Evolutionary conservation across 2,888 invertebrate genomes (phyloP).

Genomic region (Drosophila macrothrix): DNA sequence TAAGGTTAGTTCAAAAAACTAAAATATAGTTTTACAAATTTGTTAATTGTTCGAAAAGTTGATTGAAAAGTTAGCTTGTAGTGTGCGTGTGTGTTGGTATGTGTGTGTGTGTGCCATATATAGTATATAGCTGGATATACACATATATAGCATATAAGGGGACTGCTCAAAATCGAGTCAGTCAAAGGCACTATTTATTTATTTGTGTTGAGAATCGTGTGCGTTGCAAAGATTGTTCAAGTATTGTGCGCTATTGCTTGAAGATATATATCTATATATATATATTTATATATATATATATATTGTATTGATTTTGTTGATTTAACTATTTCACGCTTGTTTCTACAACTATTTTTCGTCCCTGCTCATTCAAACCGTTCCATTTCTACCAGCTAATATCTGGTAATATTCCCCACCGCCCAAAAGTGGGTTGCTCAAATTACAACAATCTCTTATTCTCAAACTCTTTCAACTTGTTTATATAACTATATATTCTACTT

Average conservation of each 20-base stretch:
- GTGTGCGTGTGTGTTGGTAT: conserved; percentile 21
- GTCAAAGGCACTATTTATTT: conserved; percentile 78
- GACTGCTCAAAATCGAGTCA: conserved; percentile 52
- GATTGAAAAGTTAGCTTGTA: neutral
- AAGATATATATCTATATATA: neutral
- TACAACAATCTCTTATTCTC: conserved; percentile 34
- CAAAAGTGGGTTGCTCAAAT: conserved; percentile 25
- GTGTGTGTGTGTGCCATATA: conserved; percentile 21
- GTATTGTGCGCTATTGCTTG: conserved; percentile 35
- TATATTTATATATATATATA: neutral
- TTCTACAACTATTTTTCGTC: conserved; percentile 61
- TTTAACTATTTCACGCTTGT: conserved; percentile 62
- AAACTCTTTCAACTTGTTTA: conserved; percentile 11
- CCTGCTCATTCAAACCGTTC: conserved; percentile 70
- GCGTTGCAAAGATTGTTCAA: conserved; percentile 29
- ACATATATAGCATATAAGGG: conserved; percentile 15
- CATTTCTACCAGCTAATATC: conserved; percentile 7
- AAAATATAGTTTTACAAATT: neutral
- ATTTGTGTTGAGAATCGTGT: conserved; percentile 39
- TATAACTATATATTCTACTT: conserved; percentile 27
- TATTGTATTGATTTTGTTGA: conserved; percentile 6
- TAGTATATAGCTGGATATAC: conserved; percentile 29
- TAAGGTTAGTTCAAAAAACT: conserved; percentile 5
- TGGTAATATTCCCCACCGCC: neutral
- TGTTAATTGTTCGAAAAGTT: neutral